Percentiles rank a stretch among this genome's conserved stretches.
These are phyloP conservation scores for Yponomeuta plumbellus DNA, from an alignment of 2,888 invertebrate species.

Conservation along the genomic window DNA sequence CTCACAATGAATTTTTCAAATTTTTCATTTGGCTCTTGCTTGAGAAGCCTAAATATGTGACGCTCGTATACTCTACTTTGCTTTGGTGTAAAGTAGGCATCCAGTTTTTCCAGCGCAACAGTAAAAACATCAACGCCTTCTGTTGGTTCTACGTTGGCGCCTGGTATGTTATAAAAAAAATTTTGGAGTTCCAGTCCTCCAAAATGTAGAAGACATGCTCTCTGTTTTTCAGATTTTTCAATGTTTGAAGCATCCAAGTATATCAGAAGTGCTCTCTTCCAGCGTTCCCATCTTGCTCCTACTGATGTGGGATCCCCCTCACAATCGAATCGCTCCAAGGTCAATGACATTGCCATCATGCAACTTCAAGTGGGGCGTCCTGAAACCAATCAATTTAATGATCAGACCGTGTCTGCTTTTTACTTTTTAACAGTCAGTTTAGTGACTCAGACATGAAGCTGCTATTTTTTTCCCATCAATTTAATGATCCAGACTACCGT, in stretches of 20 bases:
- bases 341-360: slow-evolving; percentile 9
- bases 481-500: too few species aligned
- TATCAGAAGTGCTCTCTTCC: slow-evolving; percentile 30
- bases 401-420: neutral
- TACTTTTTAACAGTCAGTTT: too few species aligned
- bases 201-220: slow-evolving; percentile 28
- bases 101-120: slow-evolving; percentile 27
- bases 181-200: slow-evolving; percentile 31
- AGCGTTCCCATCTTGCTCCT: slow-evolving; percentile 31
- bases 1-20: slow-evolving; percentile 33
- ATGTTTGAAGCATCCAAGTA: slow-evolving; percentile 26
- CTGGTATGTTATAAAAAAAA: slow-evolving; percentile 31
- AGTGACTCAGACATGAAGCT: too few species aligned
- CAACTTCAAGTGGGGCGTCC: neutral
- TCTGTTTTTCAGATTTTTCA: slow-evolving; percentile 18
- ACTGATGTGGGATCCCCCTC: slow-evolving; percentile 31
- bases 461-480: too few species aligned
- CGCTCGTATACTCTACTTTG: slow-evolving; percentile 28
- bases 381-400: slow-evolving; percentile 6
- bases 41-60: slow-evolving; percentile 30
- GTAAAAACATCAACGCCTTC: slow-evolving; percentile 17
- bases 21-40: slow-evolving; percentile 30
- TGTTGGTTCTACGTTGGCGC: slow-evolving; percentile 21
- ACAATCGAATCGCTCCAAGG: slow-evolving; percentile 22
- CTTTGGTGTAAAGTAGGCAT: slow-evolving; percentile 32